Percentiles rank a stretch among this genome's conserved stretches.
These are phyloP conservation scores for Dendrolimus pini DNA, from an alignment of 2,888 invertebrate genomes.

Conservation along the genomic window DNA sequence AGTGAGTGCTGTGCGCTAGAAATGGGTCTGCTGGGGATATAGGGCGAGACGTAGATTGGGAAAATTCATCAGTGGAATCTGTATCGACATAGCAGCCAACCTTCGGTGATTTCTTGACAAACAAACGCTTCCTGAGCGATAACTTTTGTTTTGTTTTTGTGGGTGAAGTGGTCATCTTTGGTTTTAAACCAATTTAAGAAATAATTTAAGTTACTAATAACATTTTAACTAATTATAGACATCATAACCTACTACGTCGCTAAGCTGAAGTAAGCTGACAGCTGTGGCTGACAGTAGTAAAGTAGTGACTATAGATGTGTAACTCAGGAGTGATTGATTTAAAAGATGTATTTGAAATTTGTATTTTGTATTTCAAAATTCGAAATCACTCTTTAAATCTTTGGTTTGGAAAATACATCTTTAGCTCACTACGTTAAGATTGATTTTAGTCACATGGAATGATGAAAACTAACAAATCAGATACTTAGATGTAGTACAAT, in stretches of 20 bases:
- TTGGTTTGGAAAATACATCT: too few species aligned
- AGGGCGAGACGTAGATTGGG: slow-evolving; percentile 59
- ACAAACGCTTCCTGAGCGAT: slow-evolving; percentile 65
- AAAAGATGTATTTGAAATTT: too few species aligned
- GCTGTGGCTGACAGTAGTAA: too few species aligned
- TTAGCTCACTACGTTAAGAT: too few species aligned
- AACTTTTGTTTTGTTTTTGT: slow-evolving; percentile 67
- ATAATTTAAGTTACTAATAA: slow-evolving; percentile 68
- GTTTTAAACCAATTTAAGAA: slow-evolving; percentile 47
- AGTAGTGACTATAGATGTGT: too few species aligned
- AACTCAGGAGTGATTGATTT: too few species aligned
- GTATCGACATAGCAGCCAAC: slow-evolving; percentile 71
- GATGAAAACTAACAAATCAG: too few species aligned
- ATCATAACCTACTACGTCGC: slow-evolving; percentile 58
- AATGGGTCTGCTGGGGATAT: slow-evolving; percentile 69
- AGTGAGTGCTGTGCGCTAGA: slow-evolving; percentile 57
- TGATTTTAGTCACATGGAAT: too few species aligned
- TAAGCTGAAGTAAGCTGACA: too few species aligned
- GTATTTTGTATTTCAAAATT: too few species aligned
- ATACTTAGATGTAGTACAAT: too few species aligned
- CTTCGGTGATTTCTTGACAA: slow-evolving; percentile 72
- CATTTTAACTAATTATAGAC: slow-evolving; percentile 65
- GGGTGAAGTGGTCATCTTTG: slow-evolving; percentile 69
- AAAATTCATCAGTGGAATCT: slow-evolving; percentile 64
- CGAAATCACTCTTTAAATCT: too few species aligned